Percentiles rank a stretch among this genome's conserved stretches.
phyloP scores from a whole-genome alignment of 2,113 vertebrate genomes.

The Fulmarus glacialis region DNA sequence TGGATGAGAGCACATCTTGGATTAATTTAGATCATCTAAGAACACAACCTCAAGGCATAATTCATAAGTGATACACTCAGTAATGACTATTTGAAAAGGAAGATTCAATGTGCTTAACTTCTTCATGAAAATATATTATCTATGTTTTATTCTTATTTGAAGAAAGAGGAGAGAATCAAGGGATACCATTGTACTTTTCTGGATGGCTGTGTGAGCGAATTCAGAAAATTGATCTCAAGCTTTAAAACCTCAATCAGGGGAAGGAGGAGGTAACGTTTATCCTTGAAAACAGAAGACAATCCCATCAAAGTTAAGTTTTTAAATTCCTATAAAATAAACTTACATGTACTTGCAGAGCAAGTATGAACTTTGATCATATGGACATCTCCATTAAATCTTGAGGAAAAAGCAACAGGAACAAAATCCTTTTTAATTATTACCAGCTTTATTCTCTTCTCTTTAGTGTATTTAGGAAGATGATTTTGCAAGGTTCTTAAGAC shows the following conservation, averaged over 20 bases:
- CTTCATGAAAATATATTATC: not conserved
- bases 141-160: not conserved
- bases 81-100: not conserved
- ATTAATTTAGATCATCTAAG: not conserved
- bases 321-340: not conserved
- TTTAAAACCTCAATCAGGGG: rapidly evolving
- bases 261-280: not conserved
- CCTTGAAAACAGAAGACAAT: not conserved
- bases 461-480: not conserved
- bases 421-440: not conserved
- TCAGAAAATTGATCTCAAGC: not conserved
- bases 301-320: not conserved
- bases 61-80: not conserved
- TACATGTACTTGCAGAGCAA: not conserved
- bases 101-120: not conserved
- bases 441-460: not conserved
- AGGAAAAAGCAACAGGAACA: not conserved
- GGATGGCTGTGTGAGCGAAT: not conserved
- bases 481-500: not conserved
- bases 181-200: not conserved
- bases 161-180: not conserved
- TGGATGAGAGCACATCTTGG: not conserved
- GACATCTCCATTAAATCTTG: not conserved
- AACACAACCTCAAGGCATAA: not conserved
- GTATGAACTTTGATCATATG: not conserved